Percentiles rank a stretch among this genome's conserved stretches.
Evolutionary conservation across 1,140 invertebrate genomes (phyloP).

Genomic region (Macrobrachium rosenbergii): DNA sequence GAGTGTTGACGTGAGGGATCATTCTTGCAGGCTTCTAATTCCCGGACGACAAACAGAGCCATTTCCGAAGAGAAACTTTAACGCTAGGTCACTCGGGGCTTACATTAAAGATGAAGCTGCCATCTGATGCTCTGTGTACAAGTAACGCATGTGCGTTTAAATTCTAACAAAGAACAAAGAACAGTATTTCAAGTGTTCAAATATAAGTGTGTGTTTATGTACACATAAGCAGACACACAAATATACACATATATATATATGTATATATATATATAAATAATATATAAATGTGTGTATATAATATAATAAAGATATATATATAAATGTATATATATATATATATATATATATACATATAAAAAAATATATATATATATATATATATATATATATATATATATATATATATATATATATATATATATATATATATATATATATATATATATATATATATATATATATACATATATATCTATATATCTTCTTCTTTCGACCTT

Average conservation of each 20-base stretch:
- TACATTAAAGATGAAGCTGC: neutral
- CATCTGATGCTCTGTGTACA: neutral
- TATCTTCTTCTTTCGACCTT: neutral
- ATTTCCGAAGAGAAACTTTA: too few relatives aligned
- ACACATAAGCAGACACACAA: neutral
- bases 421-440: constrained; percentile 20
- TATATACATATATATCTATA: neutral
- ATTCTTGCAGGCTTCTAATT: too few relatives aligned
- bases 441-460: neutral
- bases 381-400: constrained; percentile 27
- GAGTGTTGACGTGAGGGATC: too few relatives aligned
- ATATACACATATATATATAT: neutral
- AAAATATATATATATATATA: too few relatives aligned
- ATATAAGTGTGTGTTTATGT: neutral
- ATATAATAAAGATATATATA: neutral
- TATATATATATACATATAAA: constrained; percentile 17
- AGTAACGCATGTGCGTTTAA: too few relatives aligned
- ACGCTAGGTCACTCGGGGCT: neutral
- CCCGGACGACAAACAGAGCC: too few relatives aligned
- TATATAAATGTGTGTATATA: neutral
- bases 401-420: constrained; percentile 27
- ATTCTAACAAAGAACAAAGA: too few relatives aligned
- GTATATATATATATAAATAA: neutral
- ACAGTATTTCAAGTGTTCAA: too few relatives aligned
- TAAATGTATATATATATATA: neutral